A percentile compares a stretch with the other conserved stretches of the same genome.
Evolutionary conservation across 92 coral and sea anemone species (phyloP).

Genomic region (Hydrozoanthus gracilis): DNA sequence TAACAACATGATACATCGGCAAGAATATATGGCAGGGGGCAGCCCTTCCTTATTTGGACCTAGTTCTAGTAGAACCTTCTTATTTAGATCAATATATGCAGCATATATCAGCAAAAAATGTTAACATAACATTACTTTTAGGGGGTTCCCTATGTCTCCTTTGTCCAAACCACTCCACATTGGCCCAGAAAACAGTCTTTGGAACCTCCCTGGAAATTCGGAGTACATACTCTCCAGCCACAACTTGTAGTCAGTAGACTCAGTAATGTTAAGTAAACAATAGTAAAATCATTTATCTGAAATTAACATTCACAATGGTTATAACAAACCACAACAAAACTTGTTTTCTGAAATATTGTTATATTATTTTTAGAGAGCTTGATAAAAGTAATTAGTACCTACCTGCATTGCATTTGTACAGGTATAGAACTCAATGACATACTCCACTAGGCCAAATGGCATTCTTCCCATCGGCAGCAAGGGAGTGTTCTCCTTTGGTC

Average conservation of each 20-base stretch:
- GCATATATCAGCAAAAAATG: not conserved
- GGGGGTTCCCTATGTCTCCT: conserved; percentile 29
- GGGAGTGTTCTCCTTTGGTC: conserved; percentile 14
- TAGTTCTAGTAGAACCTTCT: not conserved
- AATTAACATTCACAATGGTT: not conserved
- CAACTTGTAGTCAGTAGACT: conserved; percentile 42
- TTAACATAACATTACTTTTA: no score
- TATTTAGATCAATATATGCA: no score
- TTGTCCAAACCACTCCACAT: conserved; percentile 77
- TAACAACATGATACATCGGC: no score
- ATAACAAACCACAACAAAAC: not conserved
- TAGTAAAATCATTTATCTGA: no score
- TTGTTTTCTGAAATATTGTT: no score
- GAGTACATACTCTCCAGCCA: conserved; percentile 59
- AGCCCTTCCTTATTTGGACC: no score
- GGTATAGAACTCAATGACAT: conserved; percentile 68
- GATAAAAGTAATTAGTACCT: no score
- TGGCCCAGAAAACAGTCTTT: conserved; percentile 75
- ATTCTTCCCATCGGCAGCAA: conserved; percentile 65
- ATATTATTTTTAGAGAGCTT: no score
- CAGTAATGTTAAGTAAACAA: conserved; percentile 35
- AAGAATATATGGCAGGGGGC: no score
- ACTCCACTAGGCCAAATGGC: conserved; percentile 79
- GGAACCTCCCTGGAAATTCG: conserved; percentile 66
- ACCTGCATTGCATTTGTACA: conserved; percentile 81